These are phyloP conservation scores for Taeniopygia guttata DNA, from an alignment of 2,797 vertebrate species.

Conservation along the genomic window DNA sequence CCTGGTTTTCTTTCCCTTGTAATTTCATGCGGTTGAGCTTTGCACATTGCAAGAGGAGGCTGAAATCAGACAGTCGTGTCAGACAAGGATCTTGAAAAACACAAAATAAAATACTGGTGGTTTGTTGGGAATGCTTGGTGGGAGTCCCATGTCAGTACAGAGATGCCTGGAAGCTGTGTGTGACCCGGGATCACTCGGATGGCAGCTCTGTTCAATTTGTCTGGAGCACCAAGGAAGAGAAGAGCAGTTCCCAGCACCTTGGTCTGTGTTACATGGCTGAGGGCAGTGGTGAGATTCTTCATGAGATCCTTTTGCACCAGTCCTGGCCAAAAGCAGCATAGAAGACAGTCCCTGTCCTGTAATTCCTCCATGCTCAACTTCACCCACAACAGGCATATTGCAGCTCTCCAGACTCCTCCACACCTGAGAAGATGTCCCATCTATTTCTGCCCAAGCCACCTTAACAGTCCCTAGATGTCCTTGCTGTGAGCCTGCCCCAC, in stretches of 20 bases:
- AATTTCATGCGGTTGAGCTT: not conserved
- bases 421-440: not conserved
- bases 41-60: not conserved
- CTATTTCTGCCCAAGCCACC: not conserved
- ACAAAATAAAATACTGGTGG: not conserved
- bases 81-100: not conserved
- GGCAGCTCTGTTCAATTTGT: not conserved
- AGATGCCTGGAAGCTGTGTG: not conserved
- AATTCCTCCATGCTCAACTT: not conserved
- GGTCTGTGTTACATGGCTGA: not conserved
- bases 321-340: not conserved
- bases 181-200: not conserved
- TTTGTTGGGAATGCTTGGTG: not conserved
- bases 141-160: not conserved
- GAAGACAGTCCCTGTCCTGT: not conserved
- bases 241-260: not conserved
- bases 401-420: not conserved
- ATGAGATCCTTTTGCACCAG: not conserved
- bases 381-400: not conserved
- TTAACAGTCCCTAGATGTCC: not conserved
- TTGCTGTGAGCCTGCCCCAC: not conserved
- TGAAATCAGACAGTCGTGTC: not conserved
- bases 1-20: not conserved
- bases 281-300: not conserved
- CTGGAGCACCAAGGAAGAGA: not conserved